These are phyloP conservation scores for Saccostrea glomerata DNA, from an alignment of 1,140 invertebrate genomes.

Conservation along the genomic window DNA sequence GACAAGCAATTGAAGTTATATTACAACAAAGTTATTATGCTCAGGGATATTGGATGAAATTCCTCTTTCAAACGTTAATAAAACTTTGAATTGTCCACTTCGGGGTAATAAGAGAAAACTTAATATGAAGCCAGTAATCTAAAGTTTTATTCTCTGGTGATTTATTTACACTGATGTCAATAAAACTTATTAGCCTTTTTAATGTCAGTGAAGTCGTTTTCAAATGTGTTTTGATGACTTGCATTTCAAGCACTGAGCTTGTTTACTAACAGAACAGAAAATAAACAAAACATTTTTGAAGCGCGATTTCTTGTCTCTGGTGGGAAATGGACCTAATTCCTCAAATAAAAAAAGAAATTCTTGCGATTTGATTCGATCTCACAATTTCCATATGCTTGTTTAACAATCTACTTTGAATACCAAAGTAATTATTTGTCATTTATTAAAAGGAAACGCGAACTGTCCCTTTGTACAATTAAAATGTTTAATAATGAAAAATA, in stretches of 20 bases:
- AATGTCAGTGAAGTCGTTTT: background rate
- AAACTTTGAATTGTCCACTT: constrained; percentile 32
- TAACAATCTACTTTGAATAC: no score
- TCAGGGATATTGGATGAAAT: background rate
- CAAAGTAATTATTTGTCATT: no score
- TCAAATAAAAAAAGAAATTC: no score
- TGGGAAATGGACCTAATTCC: background rate
- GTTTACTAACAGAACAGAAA: background rate
- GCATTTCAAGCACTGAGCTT: background rate
- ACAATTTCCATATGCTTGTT: no score
- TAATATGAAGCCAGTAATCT: background rate
- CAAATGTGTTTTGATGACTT: constrained; percentile 6
- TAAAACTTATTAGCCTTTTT: background rate
- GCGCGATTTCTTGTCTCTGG: background rate
- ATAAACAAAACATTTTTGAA: background rate
- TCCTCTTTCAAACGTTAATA: background rate
- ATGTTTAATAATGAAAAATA: no score
- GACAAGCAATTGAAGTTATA: background rate
- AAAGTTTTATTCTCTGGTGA: background rate
- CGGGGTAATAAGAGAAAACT: background rate
- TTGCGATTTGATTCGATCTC: no score
- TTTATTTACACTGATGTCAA: constrained; percentile 14
- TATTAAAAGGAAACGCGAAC: no score
- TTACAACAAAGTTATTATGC: constrained; percentile 28
- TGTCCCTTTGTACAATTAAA: no score